Conservation (phyloP, 2,113 vertebrate species). For the Aleadryas rufinucha region DNA sequence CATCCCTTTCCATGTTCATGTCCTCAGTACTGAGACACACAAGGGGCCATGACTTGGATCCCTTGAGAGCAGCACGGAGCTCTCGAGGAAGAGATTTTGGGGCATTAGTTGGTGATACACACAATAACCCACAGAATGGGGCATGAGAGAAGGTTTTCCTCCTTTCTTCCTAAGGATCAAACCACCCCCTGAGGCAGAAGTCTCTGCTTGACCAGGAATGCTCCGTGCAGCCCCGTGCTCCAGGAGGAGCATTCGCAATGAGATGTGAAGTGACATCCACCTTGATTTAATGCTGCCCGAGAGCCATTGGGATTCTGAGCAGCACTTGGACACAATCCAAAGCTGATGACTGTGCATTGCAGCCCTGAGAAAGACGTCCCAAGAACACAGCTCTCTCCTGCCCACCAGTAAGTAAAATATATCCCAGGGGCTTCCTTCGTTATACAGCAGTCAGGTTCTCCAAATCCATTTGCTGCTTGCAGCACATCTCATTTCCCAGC, state of each 20-base stretch:
- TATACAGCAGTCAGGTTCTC: not conserved
- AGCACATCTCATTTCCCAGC: not conserved
- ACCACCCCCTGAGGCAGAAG: not conserved
- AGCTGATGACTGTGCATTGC: not conserved
- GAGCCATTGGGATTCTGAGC: not conserved
- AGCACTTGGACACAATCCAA: slow-evolving; percentile 38
- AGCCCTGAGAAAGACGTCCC: not conserved
- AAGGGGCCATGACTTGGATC: not conserved
- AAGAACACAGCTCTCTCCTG: not conserved
- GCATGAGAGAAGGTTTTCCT: not conserved
- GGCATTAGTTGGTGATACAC: not conserved
- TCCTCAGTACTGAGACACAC: not conserved
- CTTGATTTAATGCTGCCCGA: not conserved
- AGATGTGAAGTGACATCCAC: slow-evolving; percentile 12
- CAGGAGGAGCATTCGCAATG: not conserved
- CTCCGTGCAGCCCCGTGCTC: not conserved
- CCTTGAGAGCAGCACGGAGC: accelerated
- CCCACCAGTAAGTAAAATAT: not conserved
- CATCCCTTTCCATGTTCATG: not conserved
- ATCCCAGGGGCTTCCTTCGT: not conserved
- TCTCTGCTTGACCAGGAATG: not conserved
- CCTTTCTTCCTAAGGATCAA: not conserved
- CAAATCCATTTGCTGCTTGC: slow-evolving; percentile 1
- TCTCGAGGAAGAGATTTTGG: not conserved
- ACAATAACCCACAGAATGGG: not conserved